A percentile compares a stretch with the other conserved stretches of the same genome.
Evolutionary conservation across 1,140 invertebrate genomes (phyloP).

Genomic region (Drosophila prosaltans): DNA sequence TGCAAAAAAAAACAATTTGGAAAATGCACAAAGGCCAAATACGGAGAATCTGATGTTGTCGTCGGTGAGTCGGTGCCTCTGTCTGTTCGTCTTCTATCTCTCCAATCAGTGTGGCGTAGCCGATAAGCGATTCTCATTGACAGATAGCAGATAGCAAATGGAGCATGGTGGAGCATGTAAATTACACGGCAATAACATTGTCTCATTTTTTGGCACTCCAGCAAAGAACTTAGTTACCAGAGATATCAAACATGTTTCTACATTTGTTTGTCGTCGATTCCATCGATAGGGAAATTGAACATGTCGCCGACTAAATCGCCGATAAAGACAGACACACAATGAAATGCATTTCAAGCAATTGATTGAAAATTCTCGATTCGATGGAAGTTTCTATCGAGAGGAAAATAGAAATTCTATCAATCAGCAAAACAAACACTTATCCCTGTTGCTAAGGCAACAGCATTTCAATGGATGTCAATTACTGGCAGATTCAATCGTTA

Average conservation of each 20-base stretch:
- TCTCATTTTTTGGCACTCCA: constrained; percentile 30
- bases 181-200: constrained; percentile 74
- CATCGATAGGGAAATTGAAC: constrained; percentile 51
- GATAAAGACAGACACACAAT: constrained; percentile 18
- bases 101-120: constrained; percentile 39
- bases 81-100: neutral
- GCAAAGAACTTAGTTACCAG: constrained; percentile 18
- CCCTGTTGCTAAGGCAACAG: too few relatives aligned
- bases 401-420: too few relatives aligned
- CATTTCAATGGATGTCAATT: too few relatives aligned
- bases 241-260: constrained; percentile 16
- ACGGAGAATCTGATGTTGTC: constrained; percentile 38
- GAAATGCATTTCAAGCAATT: constrained; percentile 9
- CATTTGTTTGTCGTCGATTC: constrained; percentile 27
- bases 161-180: constrained; percentile 55
- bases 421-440: too few relatives aligned
- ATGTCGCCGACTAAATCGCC: constrained; percentile 27
- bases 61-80: constrained; percentile 16
- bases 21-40: constrained; percentile 56
- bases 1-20: constrained; percentile 75
- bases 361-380: neutral
- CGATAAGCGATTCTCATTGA: constrained; percentile 53
- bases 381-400: too few relatives aligned
- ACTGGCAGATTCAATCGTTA: too few relatives aligned
- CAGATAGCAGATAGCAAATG: constrained; percentile 51